phyloP scores from a whole-genome alignment of 2,113 vertebrate species.

The Scomber scombrus region DNA sequence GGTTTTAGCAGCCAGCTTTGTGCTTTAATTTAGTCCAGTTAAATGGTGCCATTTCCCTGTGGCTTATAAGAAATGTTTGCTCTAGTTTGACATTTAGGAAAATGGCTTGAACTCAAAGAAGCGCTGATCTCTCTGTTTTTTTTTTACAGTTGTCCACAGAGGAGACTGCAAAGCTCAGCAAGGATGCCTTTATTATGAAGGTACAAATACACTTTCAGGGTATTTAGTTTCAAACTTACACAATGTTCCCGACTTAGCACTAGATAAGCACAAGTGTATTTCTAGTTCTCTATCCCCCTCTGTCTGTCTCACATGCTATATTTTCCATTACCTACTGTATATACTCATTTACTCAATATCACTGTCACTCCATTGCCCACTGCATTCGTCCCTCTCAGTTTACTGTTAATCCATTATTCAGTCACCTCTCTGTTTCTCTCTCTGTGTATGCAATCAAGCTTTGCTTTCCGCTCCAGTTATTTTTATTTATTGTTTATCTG shows the following conservation, averaged over 20 bases:
- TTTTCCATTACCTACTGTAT: slow-evolving; percentile 57
- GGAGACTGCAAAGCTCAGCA: slow-evolving; percentile 90
- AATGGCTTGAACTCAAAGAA: neutral
- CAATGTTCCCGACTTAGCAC: slow-evolving; percentile 38
- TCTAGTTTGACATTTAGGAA: slow-evolving; percentile 28
- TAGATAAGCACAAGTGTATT: slow-evolving; percentile 38
- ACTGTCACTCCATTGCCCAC: slow-evolving; percentile 16
- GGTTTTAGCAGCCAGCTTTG: neutral
- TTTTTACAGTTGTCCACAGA: slow-evolving; percentile 90
- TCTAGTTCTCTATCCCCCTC: slow-evolving; percentile 31
- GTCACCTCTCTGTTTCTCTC: slow-evolving; percentile 8
- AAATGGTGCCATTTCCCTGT: slow-evolving; percentile 3
- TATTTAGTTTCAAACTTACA: slow-evolving; percentile 37
- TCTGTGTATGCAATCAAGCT: slow-evolving; percentile 21
- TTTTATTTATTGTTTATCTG: neutral
- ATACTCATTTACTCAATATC: slow-evolving; percentile 9
- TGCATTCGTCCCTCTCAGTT: slow-evolving; percentile 29
- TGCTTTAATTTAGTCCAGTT: slow-evolving; percentile 15
- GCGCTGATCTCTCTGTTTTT: slow-evolving; percentile 29
- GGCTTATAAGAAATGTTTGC: neutral
- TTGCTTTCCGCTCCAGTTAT: slow-evolving; percentile 5
- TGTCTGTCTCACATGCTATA: slow-evolving; percentile 11
- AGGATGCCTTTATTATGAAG: slow-evolving; percentile 93
- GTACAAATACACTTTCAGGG: slow-evolving; percentile 78
- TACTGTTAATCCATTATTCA: slow-evolving; percentile 32